A percentile compares a stretch with the other conserved stretches of the same genome.
phyloP scores from a whole-genome alignment of 2,888 invertebrate genomes.

The Hesperia comma region DNA sequence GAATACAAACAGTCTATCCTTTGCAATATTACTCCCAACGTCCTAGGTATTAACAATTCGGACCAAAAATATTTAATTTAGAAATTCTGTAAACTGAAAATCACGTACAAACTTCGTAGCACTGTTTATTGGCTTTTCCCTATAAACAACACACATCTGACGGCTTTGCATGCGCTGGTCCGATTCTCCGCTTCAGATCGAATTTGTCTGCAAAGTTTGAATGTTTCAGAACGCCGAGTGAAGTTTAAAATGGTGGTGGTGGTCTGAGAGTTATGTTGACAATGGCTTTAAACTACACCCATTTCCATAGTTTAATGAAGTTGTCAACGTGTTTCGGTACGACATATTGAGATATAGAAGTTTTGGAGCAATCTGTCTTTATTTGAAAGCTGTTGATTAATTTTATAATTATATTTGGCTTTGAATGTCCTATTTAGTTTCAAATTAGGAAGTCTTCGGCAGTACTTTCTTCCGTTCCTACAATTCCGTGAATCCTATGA shows the following conservation, averaged over 20 bases:
- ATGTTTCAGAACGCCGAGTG: constrained; percentile 68
- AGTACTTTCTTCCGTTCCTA: too few relatives aligned
- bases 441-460: too few relatives aligned
- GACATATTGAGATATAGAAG: not conserved
- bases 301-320: constrained; percentile 21
- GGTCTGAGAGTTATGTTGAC: constrained; percentile 54
- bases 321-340: constrained; percentile 13
- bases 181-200: constrained; percentile 71
- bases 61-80: constrained; percentile 8
- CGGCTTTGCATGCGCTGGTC: constrained; percentile 56
- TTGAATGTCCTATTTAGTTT: too few relatives aligned
- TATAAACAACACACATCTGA: constrained; percentile 21
- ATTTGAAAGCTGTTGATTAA: not conserved
- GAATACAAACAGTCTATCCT: too few relatives aligned
- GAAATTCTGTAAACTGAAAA: constrained; percentile 16
- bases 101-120: not conserved
- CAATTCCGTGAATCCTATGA: too few relatives aligned
- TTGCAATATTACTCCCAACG: too few relatives aligned
- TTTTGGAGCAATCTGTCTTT: not conserved
- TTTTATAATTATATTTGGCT: not conserved
- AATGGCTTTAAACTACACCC: constrained; percentile 13
- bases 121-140: constrained; percentile 23
- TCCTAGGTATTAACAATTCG: not conserved
- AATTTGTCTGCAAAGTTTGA: constrained; percentile 83
- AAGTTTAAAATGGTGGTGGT: constrained; percentile 64